Conservation (phyloP, 1,140 invertebrate genomes). For the Periplaneta americana region DNA sequence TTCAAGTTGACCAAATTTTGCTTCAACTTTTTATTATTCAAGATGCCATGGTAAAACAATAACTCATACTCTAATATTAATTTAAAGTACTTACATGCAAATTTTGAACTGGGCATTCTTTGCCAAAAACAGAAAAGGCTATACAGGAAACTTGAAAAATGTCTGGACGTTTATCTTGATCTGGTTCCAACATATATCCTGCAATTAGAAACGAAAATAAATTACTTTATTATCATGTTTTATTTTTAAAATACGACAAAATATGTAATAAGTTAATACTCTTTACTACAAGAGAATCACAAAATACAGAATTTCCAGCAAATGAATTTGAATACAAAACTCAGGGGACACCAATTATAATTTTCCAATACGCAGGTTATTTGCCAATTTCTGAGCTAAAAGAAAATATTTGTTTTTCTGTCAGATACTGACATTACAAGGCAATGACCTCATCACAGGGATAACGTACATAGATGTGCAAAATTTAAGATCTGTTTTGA, state of each 20-base stretch:
- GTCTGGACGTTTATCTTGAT: conserved; percentile 77
- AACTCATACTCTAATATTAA: neutral
- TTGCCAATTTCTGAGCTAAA: no score
- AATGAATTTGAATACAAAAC: no score
- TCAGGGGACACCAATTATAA: no score
- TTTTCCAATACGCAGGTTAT: no score
- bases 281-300: no score
- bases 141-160: conserved; percentile 83
- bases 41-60: neutral
- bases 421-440: no score
- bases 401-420: no score
- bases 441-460: no score
- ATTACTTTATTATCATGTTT: neutral
- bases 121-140: conserved; percentile 66
- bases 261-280: neutral
- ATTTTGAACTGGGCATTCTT: conserved; percentile 77
- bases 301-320: no score
- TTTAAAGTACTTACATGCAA: conserved; percentile 60
- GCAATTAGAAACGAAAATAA: conserved; percentile 30
- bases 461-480: no score
- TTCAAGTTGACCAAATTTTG: neutral
- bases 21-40: neutral
- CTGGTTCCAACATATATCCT: conserved; percentile 81
- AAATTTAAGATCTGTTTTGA: no score
- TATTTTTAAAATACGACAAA: neutral